A percentile compares a stretch with the other conserved stretches of the same genome.
Evolutionary conservation across 2,113 vertebrate species (phyloP).

Genomic region (Ariopsis seemanni): DNA sequence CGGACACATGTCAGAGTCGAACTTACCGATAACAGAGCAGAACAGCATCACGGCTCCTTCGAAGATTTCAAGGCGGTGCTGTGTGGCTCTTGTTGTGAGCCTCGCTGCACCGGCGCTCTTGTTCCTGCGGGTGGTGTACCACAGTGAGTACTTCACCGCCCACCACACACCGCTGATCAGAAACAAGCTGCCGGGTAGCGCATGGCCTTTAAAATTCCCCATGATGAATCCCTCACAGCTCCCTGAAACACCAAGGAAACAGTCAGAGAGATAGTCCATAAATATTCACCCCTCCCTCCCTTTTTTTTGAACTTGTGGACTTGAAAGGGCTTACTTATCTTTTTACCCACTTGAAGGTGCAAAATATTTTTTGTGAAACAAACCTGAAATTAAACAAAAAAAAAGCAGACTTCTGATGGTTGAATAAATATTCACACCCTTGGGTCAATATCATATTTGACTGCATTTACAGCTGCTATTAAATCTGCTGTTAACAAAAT

Average conservation of each 20-base stretch:
- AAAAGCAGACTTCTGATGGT: too few relatives aligned
- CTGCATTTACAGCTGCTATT: not conserved
- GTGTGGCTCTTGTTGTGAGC: constrained; percentile 76
- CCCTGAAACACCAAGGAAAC: constrained; percentile 14
- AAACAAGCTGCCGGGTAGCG: constrained; percentile 89
- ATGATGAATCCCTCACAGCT: constrained; percentile 64
- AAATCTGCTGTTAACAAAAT: too few relatives aligned
- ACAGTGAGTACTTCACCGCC: constrained; percentile 82
- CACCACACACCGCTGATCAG: constrained; percentile 89
- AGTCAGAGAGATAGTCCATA: not conserved
- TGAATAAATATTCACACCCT: not conserved
- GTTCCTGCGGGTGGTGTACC: constrained; percentile 80
- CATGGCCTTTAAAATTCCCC: constrained; percentile 94
- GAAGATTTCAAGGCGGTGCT: constrained; percentile 82
- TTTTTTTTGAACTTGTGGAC: not conserved
- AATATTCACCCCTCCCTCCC: not conserved
- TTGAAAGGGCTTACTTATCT: too few relatives aligned
- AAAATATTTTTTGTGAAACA: too few relatives aligned
- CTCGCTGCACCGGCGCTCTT: constrained; percentile 78
- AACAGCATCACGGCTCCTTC: constrained; percentile 77
- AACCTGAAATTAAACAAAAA: too few relatives aligned
- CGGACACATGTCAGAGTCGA: not conserved
- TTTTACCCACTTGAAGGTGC: too few relatives aligned
- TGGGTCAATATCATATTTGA: not conserved
- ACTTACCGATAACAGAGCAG: constrained; percentile 85